Base-by-base conservation (phyloP, 2,113 vertebrate genomes). In the Nothocercus julius region DNA sequence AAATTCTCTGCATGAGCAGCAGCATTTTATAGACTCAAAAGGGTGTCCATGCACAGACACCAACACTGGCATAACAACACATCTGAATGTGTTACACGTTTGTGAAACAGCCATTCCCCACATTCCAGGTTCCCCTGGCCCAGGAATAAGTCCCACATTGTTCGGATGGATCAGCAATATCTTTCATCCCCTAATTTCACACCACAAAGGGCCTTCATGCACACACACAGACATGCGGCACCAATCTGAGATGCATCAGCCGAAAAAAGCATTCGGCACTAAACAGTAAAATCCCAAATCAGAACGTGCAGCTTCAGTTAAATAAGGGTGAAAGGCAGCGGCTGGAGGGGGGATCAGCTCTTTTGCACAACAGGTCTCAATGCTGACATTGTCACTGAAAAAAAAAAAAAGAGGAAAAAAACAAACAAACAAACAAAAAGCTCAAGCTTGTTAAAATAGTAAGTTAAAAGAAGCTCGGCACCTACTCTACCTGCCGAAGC, bases 1-100 rank as follows among this genome's bases (percentile, higher is more conserved):
- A 97, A 96, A 95, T 95, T 95, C 94, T 30, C 92, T 34, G 88
- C 94, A 90, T 94, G 95, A 96, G 40, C 93, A 82, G 93, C 81
- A 76, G 88, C 92, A 76, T 96, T 96, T 92, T 72, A 72, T 68
- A 89, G 93, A 7, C 81, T 96, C 83, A 96, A 97, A 97, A 89
- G 95, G 75, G 88, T 68, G 81, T 36, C 92, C 88, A 19, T 87
- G 93, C 93, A 96, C 94, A 95, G 92, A 82, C 92, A 95, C 86
- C 86, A 90, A 88, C 78, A 84, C 83, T 76, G 86, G 81, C 93
- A 96, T 84, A 95, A 93, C 90, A 95, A 86, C 73, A 2, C 3
- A 30, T 0, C 85, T 73, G 80, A 94, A 93, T 90, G 95, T 69
- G 92, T 61, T 80, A 44, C 0, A 95, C 95, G 13, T 94, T 97